Conservation (phyloP, 2,797 vertebrate genomes). For the Sternotherus odoratus region DNA sequence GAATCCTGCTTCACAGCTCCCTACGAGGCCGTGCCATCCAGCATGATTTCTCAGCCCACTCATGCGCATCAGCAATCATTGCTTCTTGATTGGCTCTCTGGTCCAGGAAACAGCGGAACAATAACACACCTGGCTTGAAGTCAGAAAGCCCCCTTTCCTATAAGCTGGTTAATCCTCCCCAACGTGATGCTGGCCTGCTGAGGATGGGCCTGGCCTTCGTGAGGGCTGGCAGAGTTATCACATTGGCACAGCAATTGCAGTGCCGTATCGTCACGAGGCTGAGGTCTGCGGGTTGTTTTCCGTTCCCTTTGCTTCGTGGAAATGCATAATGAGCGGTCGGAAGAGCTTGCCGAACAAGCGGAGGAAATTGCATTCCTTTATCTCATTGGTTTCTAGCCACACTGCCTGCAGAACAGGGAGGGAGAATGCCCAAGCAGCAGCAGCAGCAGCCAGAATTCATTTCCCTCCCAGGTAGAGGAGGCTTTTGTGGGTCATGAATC, state of each 20-base stretch:
- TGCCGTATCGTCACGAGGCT: neutral
- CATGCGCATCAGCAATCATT: neutral
- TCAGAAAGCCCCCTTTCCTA: fast-evolving
- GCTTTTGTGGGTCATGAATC: neutral
- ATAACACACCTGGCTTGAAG: fast-evolving
- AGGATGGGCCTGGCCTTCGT: neutral
- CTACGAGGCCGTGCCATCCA: neutral
- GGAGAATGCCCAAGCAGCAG: neutral
- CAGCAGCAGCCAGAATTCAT: neutral
- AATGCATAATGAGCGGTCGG: neutral
- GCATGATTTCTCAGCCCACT: fast-evolving
- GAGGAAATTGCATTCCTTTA: slow-evolving; percentile 8
- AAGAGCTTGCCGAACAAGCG: fast-evolving
- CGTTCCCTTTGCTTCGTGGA: neutral
- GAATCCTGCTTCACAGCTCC: neutral
- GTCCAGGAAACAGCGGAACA: neutral
- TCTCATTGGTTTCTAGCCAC: neutral
- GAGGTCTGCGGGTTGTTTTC: neutral
- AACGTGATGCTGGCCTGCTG: neutral
- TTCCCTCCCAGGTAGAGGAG: neutral
- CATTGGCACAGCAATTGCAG: neutral
- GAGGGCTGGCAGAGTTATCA: fast-evolving
- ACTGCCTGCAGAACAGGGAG: neutral
- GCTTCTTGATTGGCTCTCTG: fast-evolving
- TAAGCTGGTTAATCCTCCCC: fast-evolving